Base-by-base conservation (phyloP, 2,888 invertebrate species). In the Acrobeloides nanus region DNA sequence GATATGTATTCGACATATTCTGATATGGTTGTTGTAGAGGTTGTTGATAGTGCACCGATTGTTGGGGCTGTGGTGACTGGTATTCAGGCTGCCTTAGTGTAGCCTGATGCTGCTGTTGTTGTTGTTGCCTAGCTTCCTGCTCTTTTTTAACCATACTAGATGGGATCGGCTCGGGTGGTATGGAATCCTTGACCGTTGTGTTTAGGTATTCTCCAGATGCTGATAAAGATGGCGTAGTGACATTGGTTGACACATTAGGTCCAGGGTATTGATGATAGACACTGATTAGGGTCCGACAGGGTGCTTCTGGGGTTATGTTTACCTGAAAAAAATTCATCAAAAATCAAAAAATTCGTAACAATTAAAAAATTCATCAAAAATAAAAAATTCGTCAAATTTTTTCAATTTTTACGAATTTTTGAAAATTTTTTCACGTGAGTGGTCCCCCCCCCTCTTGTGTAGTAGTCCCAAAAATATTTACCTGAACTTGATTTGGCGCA, bases 81-180 rank as follows among this genome's bases (percentile, higher is more conserved):
- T n/a, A n/a, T n/a, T n/a, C n/a, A n/a, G n/a, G n/a, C n/a, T n/a
- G n/a, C n/a, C n/a, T n/a, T n/a, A n/a, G n/a, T n/a, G n/a, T n/a
- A n/a, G n/a, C n/a, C n/a, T n/a, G n/a, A n/a, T n/a, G n/a, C n/a
- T n/a, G n/a, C n/a, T n/a, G n/a, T n/a, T n/a, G n/a, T n/a, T n/a
- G n/a, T n/a, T n/a, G n/a, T n/a, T n/a, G n/a, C n/a, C n/a, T n/a
- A 8, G 12, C 34, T 24, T 29, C 33, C 24, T 26, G 48, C 5
- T 15, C 26, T 33, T 26, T 44, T 38, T n/a, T 56, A 40, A n/a
- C n/a, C n/a, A n/a, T n/a, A n/a, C n/a, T n/a, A n/a, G 61, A 59
- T 1, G 69, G 69, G 31, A 65, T 59, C n/a, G 70, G 70, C 38
- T 70, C 70, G 4, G 69, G 70, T 10, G 70, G 70, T 24, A 70